These are phyloP conservation scores for Coenobita brevimanus DNA, from an alignment of 1,140 invertebrate species.

Conservation along the genomic window DNA sequence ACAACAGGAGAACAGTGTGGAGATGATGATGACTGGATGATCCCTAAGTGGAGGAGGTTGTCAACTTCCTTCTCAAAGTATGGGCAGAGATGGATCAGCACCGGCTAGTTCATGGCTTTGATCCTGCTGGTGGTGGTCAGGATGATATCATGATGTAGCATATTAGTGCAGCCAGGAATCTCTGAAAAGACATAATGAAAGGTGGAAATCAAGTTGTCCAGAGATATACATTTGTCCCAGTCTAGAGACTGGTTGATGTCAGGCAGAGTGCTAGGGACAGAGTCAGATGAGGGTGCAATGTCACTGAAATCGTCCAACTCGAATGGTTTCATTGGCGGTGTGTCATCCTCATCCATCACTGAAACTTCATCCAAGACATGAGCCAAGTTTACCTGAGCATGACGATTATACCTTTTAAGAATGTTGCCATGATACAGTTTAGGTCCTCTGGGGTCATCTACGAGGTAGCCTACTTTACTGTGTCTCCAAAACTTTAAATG, in stretches of 20 bases:
- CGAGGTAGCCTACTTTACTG: neutral
- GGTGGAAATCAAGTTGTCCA: no score
- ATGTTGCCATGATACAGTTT: conserved; percentile 24
- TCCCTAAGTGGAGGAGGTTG: neutral
- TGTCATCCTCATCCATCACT: no score
- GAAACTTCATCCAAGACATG: neutral
- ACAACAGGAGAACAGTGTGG: neutral
- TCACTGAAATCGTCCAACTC: no score
- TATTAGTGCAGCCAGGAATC: neutral
- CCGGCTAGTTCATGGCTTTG: neutral
- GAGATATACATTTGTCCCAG: no score
- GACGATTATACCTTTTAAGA: neutral
- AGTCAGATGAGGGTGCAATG: no score
- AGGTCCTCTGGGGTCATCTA: neutral
- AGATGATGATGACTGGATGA: conserved; percentile 6
- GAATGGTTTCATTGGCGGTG: no score
- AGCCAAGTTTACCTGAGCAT: no score
- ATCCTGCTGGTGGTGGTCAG: neutral
- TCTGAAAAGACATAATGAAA: neutral
- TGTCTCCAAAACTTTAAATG: neutral
- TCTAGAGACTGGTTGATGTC: no score
- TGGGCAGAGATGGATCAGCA: neutral
- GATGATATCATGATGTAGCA: neutral
- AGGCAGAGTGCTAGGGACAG: no score
- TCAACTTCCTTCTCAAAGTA: neutral